phyloP scores from a whole-genome alignment of 2,797 vertebrate species.

The Anguilla megastoma region DNA sequence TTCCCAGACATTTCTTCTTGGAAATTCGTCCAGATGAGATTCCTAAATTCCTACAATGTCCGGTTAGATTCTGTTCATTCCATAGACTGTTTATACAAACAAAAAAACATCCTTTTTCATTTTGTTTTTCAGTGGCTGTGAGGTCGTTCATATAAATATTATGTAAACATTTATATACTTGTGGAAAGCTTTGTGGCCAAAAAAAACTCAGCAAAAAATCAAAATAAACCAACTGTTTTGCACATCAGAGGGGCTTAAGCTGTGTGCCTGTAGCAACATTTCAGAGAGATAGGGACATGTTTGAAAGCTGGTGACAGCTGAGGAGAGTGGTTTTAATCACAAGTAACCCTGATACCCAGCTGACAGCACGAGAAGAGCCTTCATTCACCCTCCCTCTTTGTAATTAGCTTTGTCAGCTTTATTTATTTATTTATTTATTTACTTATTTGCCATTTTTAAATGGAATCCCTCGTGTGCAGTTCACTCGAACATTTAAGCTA shows the following conservation, averaged over 20 bases:
- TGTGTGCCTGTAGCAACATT: slow-evolving; percentile 65
- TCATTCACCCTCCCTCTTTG: slow-evolving; percentile 51
- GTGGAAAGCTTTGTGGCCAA: slow-evolving; percentile 55
- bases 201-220: slow-evolving; percentile 23
- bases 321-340: slow-evolving; percentile 70
- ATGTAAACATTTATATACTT: background rate
- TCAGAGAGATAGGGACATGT: slow-evolving; percentile 47
- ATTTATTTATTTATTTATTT: slow-evolving; percentile 64
- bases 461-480: background rate
- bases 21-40: too few relatives aligned
- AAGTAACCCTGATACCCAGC: slow-evolving; percentile 62
- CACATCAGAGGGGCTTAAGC: slow-evolving; percentile 70
- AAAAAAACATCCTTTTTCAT: slow-evolving; percentile 20
- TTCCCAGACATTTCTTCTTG: too few relatives aligned
- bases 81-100: too few relatives aligned
- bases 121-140: slow-evolving; percentile 31
- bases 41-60: too few relatives aligned
- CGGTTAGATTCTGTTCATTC: too few relatives aligned
- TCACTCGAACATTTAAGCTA: slow-evolving; percentile 59
- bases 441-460: slow-evolving; percentile 49
- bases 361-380: slow-evolving; percentile 65
- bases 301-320: slow-evolving; percentile 59
- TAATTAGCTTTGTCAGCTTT: slow-evolving; percentile 72
- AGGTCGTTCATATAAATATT: slow-evolving; percentile 37
- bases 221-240: slow-evolving; percentile 62